Percentiles rank a stretch among this genome's conserved stretches.
These are phyloP conservation scores for Cygnus buccinator DNA, from an alignment of 2,113 vertebrate species.

Conservation along the genomic window DNA sequence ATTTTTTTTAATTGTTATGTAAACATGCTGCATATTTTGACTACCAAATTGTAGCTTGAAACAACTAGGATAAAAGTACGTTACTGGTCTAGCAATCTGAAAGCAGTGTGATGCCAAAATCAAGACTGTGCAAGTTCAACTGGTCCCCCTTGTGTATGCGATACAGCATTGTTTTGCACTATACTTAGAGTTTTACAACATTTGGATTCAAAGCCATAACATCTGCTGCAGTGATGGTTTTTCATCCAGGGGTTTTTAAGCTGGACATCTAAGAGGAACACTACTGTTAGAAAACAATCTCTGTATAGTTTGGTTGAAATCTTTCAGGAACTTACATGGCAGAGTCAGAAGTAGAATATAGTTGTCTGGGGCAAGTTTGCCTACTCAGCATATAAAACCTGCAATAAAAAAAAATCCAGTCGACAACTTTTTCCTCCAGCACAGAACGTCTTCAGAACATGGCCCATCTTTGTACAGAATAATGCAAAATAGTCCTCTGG, in stretches of 20 bases:
- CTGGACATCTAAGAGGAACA: accelerated
- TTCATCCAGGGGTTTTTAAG: not conserved
- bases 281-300: not conserved
- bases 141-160: accelerated
- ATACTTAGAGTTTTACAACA: not conserved
- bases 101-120: not conserved
- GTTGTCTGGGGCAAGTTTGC: not conserved
- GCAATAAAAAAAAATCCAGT: not conserved
- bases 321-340: not conserved
- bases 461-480: not conserved
- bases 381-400: not conserved
- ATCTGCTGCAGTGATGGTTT: not conserved
- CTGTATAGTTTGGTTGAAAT: not conserved
- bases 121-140: not conserved
- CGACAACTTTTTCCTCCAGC: not conserved
- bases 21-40: not conserved
- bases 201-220: not conserved
- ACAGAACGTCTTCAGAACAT: not conserved
- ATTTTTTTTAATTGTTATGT: not conserved
- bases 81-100: not conserved
- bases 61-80: not conserved
- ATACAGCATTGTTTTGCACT: not conserved
- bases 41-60: not conserved
- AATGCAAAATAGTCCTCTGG: not conserved
- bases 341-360: not conserved